These are phyloP conservation scores for Microplitis demolitor DNA, from an alignment of 1,140 invertebrate species.

Conservation along the genomic window DNA sequence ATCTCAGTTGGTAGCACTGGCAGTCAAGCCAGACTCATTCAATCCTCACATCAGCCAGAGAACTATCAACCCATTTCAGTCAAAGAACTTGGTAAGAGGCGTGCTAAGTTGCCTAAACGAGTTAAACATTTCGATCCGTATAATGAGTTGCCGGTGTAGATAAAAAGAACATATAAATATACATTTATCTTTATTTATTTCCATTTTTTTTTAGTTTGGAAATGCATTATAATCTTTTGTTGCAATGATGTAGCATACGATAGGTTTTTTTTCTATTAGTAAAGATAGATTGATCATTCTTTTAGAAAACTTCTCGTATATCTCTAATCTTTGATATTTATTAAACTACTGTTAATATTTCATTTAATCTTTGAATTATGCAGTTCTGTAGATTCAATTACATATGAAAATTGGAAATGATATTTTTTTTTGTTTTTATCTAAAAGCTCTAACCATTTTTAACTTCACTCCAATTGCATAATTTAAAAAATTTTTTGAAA, in stretches of 20 bases:
- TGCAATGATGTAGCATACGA: background rate
- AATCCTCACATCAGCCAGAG: conserved; percentile 89
- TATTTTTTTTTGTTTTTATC: too few relatives aligned
- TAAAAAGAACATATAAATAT: background rate
- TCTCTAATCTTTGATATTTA: too few relatives aligned
- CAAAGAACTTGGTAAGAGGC: conserved; percentile 83
- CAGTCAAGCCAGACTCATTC: conserved; percentile 90
- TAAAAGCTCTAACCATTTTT: too few relatives aligned
- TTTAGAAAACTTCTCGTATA: too few relatives aligned
- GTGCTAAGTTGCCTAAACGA: conserved; percentile 31
- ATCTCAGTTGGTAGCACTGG: conserved; percentile 92
- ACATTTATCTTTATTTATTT: background rate
- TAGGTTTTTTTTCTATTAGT: background rate
- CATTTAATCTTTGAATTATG: too few relatives aligned
- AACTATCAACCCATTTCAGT: conserved; percentile 84
- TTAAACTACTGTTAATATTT: too few relatives aligned
- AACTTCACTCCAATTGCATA: too few relatives aligned
- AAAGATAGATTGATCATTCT: conserved; percentile 5
- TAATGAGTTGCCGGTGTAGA: conserved; percentile 24
- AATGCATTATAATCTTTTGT: background rate
- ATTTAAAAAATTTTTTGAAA: too few relatives aligned
- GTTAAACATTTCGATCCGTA: conserved; percentile 27
- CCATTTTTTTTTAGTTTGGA: background rate
- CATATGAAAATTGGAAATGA: too few relatives aligned
- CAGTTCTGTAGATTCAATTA: too few relatives aligned